Conservation (phyloP, 2,113 vertebrate genomes). For the Pantherophis guttatus region DNA sequence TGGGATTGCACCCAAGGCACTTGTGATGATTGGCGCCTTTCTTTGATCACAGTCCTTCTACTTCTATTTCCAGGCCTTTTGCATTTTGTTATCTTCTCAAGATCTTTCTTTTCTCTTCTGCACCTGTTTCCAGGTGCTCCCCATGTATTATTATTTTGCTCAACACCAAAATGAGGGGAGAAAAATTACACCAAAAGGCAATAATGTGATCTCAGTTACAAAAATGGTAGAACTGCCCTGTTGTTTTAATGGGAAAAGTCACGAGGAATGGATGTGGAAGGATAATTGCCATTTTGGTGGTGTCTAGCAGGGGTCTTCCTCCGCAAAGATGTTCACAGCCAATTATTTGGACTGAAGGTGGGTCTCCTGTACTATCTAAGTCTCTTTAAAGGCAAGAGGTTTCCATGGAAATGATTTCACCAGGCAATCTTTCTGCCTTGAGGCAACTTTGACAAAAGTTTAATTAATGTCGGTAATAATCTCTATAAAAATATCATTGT, state of each 20-base stretch:
- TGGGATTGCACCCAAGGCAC: too few relatives aligned
- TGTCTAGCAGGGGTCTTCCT: not conserved
- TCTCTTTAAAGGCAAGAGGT: not conserved
- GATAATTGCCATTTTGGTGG: not conserved
- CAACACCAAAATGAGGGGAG: too few relatives aligned
- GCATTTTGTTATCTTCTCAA: too few relatives aligned
- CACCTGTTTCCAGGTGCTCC: too few relatives aligned
- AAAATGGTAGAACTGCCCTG: accelerated
- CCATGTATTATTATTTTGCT: not conserved
- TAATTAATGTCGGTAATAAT: not conserved
- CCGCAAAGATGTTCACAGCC: accelerated
- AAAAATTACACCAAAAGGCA: not conserved
- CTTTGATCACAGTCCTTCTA: too few relatives aligned
- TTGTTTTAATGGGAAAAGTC: not conserved
- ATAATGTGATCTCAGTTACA: accelerated
- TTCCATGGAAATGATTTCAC: accelerated
- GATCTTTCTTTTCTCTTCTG: too few relatives aligned
- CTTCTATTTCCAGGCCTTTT: too few relatives aligned
- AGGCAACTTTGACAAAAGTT: not conserved
- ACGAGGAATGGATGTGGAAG: accelerated
- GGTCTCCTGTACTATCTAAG: accelerated
- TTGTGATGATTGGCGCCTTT: too few relatives aligned
- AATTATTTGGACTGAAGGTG: not conserved
- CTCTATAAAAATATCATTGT: accelerated
- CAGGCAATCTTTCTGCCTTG: not conserved